Evolutionary conservation across 1,140 invertebrate genomes (phyloP).

Genomic region (Drosophila nigrodunni): DNA sequence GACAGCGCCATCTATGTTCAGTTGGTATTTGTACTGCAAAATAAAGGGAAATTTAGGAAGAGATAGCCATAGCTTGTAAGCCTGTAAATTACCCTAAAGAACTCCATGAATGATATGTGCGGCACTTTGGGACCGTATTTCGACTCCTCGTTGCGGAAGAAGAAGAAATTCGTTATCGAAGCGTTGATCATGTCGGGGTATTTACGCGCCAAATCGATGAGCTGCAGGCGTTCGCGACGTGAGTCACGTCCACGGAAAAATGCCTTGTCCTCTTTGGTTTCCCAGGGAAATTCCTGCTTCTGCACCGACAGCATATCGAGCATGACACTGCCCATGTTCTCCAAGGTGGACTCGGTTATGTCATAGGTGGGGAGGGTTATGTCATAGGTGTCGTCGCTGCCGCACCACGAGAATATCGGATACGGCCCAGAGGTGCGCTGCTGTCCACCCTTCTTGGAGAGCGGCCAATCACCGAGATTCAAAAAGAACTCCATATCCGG

Average conservation of each 20-base stretch:
- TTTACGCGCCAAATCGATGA: constrained; percentile 91
- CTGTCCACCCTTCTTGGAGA: constrained; percentile 86
- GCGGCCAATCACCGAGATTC: constrained; percentile 98
- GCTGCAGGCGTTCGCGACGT: constrained; percentile 91
- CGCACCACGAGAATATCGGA: constrained; percentile 99
- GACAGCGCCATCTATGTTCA: constrained; percentile 98
- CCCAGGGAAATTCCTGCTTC: constrained; percentile 87
- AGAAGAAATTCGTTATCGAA: constrained; percentile 98
- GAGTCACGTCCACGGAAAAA: constrained; percentile 98
- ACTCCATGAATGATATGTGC: constrained; percentile 96
- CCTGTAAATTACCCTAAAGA: constrained; percentile 91
- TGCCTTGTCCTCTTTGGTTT: constrained; percentile 89
- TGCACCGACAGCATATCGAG: constrained; percentile 96
- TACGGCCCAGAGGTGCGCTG: constrained; percentile 85
- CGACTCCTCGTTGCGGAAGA: constrained; percentile 94
- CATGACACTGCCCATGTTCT: constrained; percentile 96
- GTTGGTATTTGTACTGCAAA: constrained; percentile 96
- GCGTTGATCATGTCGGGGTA: constrained; percentile 95
- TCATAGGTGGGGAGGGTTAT: constrained; percentile 98
- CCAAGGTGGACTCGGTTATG: constrained; percentile 94
- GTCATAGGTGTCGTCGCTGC: constrained; percentile 92
- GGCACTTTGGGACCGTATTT: constrained; percentile 94
- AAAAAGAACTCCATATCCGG: constrained; percentile 96
- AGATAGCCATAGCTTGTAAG: not conserved
- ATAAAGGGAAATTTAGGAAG: constrained; percentile 20